Base-by-base conservation (phyloP, 1,140 invertebrate species). In the Druon quercuslanigerum region DNA sequence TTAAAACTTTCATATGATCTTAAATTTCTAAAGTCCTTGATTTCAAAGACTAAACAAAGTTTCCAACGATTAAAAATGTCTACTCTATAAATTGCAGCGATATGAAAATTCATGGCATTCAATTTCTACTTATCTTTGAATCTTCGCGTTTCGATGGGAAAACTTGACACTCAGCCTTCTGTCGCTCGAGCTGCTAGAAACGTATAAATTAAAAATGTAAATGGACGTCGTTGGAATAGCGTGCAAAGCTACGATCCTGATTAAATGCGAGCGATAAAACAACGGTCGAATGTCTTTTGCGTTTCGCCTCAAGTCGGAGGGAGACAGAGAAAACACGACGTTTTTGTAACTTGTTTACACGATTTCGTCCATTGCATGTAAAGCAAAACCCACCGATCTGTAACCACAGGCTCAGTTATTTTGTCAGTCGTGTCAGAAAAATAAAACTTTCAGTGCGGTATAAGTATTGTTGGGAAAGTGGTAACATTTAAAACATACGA, bases 191-290 rank as follows among this genome's bases (percentile, higher is more conserved):
- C 60, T 66, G 60, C 60, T 33, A 66, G 60, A 66, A 66, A 66
- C 60, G 60, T 66, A 66, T 66, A 66, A 66, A 66, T 66, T 66
- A 66, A 66, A 66, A 66, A 66, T 66, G 60, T 66, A 66, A 66
- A 66, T 66, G 60, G 25, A 40, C 60, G 20, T 66, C 57, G 57
- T 66, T 66, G 57, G 25, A 66, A 66, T 66, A 66, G 60, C 60
- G 60, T 66, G 60, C 60, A 66, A 16, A 33, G 40, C 60, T 40
- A 66, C 20, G 60, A 66, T 66, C 60, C 60, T 33, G 60, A 66
- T 66, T 66, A 40, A 66, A 66, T 66, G 60, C 20, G 60, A 66
- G 60, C 60, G 60, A 66, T 66, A 66, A 66, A 66, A 66, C 60
- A 66, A 66, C 60, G 60, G 60, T 66, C 60, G 60, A 66, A 66